Percentiles rank a stretch among this genome's conserved stretches.
phyloP scores from a whole-genome alignment of 2,888 invertebrate species.

The Ganaspis brasiliensis region DNA sequence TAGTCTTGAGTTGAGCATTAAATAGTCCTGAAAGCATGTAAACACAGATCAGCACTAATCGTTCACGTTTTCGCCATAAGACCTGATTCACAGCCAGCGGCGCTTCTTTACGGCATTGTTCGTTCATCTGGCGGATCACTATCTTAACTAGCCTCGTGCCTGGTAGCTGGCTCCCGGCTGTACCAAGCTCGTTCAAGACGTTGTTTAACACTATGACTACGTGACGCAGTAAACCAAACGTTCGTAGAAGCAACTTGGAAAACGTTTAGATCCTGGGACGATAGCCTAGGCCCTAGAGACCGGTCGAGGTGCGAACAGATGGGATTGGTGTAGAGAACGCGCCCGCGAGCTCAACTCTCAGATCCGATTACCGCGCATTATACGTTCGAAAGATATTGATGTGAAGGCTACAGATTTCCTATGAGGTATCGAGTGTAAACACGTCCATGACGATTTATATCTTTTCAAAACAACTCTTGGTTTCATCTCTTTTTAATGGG shows the following conservation, averaged over 20 bases:
- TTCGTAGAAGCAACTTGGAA: slow-evolving; percentile 65
- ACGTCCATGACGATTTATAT: slow-evolving; percentile 22
- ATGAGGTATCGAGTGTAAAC: slow-evolving; percentile 38
- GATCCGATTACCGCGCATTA: slow-evolving; percentile 36
- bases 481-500: too few relatives aligned
- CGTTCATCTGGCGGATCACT: slow-evolving; percentile 74
- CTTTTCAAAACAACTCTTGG: neutral
- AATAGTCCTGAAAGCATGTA: slow-evolving; percentile 66
- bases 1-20: neutral
- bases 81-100: slow-evolving; percentile 73
- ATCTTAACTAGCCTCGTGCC: slow-evolving; percentile 77
- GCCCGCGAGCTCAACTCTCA: slow-evolving; percentile 35
- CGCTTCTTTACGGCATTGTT: slow-evolving; percentile 78
- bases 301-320: slow-evolving; percentile 66
- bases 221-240: slow-evolving; percentile 75
- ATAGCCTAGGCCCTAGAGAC: slow-evolving; percentile 50
- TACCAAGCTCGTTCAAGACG: slow-evolving; percentile 63
- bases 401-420: slow-evolving; percentile 19
- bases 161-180: slow-evolving; percentile 60
- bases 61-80: slow-evolving; percentile 80
- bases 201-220: slow-evolving; percentile 63
- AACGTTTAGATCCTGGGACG: slow-evolving; percentile 62
- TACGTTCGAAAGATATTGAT: slow-evolving; percentile 34
- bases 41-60: slow-evolving; percentile 77
- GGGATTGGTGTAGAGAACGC: slow-evolving; percentile 53